phyloP scores from a whole-genome alignment of 2,888 invertebrate species.

The Neoitamus cyanurus region DNA sequence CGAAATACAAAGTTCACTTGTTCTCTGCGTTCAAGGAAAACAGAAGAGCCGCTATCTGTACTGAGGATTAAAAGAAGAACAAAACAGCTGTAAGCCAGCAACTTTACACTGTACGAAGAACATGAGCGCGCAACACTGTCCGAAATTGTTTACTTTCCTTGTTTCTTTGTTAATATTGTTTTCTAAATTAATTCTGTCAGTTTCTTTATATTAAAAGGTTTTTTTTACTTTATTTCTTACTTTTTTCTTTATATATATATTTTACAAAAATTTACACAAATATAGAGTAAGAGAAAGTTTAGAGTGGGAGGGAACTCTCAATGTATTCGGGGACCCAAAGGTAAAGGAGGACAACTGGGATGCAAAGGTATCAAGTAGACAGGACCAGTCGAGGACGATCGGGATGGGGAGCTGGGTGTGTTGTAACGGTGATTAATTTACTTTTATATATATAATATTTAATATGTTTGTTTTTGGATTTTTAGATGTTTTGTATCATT shows the following conservation, averaged over 20 bases:
- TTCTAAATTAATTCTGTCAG: slow-evolving; percentile 26
- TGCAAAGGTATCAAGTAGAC: slow-evolving; percentile 12
- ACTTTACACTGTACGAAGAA: slow-evolving; percentile 46
- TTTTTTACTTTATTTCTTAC: slow-evolving; percentile 42
- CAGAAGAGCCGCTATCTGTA: background rate
- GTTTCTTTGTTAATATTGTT: background rate
- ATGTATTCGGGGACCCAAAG: background rate
- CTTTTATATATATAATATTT: slow-evolving; percentile 69
- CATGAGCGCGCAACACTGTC: slow-evolving; percentile 45
- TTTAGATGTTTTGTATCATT: slow-evolving; percentile 54
- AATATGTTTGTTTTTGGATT: slow-evolving; percentile 54
- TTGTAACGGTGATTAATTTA: slow-evolving; percentile 63
- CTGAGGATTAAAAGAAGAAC: slow-evolving; percentile 24
- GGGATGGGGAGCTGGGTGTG: slow-evolving; percentile 48
- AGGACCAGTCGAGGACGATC: background rate
- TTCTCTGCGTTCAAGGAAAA: background rate
- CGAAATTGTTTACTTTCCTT: slow-evolving; percentile 17
- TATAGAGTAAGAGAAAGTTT: slow-evolving; percentile 51
- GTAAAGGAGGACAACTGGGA: background rate
- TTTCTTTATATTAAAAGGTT: slow-evolving; percentile 31
- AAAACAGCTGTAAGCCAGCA: slow-evolving; percentile 37
- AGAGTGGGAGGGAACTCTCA: slow-evolving; percentile 3
- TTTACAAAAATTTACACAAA: slow-evolving; percentile 56
- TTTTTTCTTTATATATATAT: slow-evolving; percentile 50
- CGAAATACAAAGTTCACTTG: background rate